Evolutionary conservation across 2,888 invertebrate species (phyloP).

Genomic region (Drosophila flavopinicola): DNA sequence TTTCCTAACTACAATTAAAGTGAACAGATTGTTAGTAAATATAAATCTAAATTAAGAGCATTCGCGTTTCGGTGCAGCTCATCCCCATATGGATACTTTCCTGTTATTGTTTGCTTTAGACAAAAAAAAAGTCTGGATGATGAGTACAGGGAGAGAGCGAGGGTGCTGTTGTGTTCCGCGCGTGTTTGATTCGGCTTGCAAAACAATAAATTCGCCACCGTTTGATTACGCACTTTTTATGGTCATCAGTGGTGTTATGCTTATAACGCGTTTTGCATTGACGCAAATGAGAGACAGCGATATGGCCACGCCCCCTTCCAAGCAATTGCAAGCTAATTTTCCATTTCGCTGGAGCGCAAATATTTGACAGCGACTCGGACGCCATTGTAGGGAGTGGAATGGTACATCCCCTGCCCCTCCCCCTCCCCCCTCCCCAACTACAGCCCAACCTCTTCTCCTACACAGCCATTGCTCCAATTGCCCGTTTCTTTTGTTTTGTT

Average conservation of each 20-base stretch:
- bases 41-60: too few species aligned
- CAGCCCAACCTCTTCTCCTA: not conserved
- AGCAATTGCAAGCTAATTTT: constrained; percentile 45
- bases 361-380: constrained; percentile 20
- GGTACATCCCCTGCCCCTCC: not conserved
- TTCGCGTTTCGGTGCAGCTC: not conserved
- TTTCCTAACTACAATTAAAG: too few species aligned
- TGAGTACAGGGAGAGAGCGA: not conserved
- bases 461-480: constrained; percentile 27
- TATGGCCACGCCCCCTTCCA: constrained; percentile 29
- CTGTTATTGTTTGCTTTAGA: constrained; percentile 19
- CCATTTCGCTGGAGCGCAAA: constrained; percentile 16
- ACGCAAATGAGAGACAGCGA: constrained; percentile 39
- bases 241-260: constrained; percentile 31
- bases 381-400: constrained; percentile 18
- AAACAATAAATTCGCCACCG: constrained; percentile 24
- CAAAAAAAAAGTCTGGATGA: not conserved
- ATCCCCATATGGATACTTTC: not conserved
- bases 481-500: constrained; percentile 32
- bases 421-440: not conserved
- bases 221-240: constrained; percentile 58
- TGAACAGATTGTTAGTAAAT: too few species aligned
- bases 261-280: constrained; percentile 47
- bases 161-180: constrained; percentile 16
- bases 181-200: constrained; percentile 41